Base-by-base conservation (phyloP, 2,113 vertebrate species). In the Felis catus region DNA sequence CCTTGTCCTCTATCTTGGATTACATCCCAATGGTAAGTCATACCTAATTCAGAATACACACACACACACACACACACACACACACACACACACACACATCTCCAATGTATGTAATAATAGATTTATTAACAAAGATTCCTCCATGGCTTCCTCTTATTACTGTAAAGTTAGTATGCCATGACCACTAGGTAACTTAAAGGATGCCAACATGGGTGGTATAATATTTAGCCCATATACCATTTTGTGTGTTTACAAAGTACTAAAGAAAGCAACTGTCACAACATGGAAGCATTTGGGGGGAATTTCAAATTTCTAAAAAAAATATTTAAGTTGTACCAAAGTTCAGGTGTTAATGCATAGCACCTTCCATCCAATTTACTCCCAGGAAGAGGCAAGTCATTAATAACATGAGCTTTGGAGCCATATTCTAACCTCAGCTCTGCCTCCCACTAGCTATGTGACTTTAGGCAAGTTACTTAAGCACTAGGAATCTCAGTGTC, bases 281-380 rank as follows among this genome's bases (percentile, higher is more conserved):
- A 7, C 45, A 85, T 92, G 79, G 48, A 82, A 81, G 88, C 23
- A 71, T 58, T 94, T 66, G 31, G 63, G n/a, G 53, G 45, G 63
- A 3, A 36, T 65, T 82, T 84, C 63, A 74, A 91, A 94, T 70
- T 80, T 94, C 65, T 81, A 95, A 93, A 48, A 96, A 39, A 90
- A 85, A 76, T 19, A 88, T 90, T 68, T 84, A 74, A 93, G 63
- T 15, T 91, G 58, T 12, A 61, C 71, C 71, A 80, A 33, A 83
- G 19, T 86, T 92, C 83, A 97, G 27, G 31, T 82, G 73, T 78
- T 89, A 66, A 82, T 14, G 25, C 25, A 92, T 15, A 81, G 21
- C 25, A 89, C 8, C 45, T 70, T 48, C 66, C 23, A 86, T 41
- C 45, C 61, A 94, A 89, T 61, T 61, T 61, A 61, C 31, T 23